These are phyloP conservation scores for Dryococelus australis DNA, from an alignment of 2,888 invertebrate genomes.

Conservation along the genomic window DNA sequence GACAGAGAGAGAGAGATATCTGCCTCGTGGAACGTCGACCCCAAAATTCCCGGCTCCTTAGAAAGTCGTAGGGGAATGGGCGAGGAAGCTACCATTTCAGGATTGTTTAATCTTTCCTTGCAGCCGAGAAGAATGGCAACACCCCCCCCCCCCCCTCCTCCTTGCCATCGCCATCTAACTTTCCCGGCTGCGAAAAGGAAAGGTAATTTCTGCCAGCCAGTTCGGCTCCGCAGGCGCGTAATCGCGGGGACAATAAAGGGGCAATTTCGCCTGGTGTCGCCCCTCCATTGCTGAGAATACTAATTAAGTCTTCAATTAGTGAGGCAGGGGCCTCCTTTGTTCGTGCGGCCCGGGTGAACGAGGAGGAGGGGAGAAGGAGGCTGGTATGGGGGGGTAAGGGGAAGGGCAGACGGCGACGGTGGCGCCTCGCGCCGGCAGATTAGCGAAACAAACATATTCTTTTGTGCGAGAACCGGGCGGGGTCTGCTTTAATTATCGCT, in stretches of 20 bases:
- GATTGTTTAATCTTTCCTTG: conserved; percentile 7
- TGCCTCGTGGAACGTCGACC: too few relatives aligned
- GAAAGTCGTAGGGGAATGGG: too few relatives aligned
- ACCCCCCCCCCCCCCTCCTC: not conserved
- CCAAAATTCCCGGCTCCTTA: too few relatives aligned
- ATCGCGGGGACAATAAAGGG: conserved; percentile 46
- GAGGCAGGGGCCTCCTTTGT: conserved; percentile 3
- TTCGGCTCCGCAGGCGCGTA: conserved; percentile 29
- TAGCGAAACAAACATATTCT: conserved; percentile 16
- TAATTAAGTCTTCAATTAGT: conserved; percentile 48
- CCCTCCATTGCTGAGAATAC: conserved; percentile 41
- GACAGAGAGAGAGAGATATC: too few relatives aligned
- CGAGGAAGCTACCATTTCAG: not conserved
- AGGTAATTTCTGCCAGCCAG: not conserved
- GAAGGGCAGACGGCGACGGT: conserved; percentile 13
- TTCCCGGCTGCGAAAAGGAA: not conserved
- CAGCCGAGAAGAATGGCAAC: not conserved
- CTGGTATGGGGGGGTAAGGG: not conserved
- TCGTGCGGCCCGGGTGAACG: not conserved
- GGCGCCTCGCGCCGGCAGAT: conserved; percentile 6
- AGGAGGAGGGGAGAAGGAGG: conserved; percentile 12
- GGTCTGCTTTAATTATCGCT: not conserved
- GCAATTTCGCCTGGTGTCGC: conserved; percentile 43
- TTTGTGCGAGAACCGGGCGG: not conserved
- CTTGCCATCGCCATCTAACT: not conserved